Percentiles rank a stretch among this genome's conserved stretches.
Evolutionary conservation across 2,797 vertebrate species (phyloP).

Genomic region (Gila robusta): DNA sequence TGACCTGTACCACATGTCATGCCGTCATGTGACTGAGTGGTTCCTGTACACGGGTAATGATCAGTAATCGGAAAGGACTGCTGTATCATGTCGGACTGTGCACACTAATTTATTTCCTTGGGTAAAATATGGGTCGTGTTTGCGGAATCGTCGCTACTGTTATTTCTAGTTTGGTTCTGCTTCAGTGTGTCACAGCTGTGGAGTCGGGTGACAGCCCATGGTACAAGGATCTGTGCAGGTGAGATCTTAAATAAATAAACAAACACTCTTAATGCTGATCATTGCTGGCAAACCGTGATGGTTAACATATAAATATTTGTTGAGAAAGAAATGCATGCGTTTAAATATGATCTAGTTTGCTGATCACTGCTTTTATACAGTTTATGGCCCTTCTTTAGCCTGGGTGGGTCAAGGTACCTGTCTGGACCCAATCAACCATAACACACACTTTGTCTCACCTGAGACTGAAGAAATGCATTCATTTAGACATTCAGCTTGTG

Average conservation of each 20-base stretch:
- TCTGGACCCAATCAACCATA: neutral
- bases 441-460: too few relatives aligned
- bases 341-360: neutral
- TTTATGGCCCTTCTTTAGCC: conserved; percentile 11
- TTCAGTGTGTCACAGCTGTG: conserved; percentile 56
- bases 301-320: neutral
- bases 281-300: neutral
- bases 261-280: neutral
- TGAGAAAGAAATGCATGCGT: neutral
- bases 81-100: conserved; percentile 79
- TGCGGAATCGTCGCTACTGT: conserved; percentile 45
- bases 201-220: conserved; percentile 62
- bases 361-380: neutral
- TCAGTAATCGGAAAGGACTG: conserved; percentile 56
- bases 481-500: neutral
- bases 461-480: neutral
- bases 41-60: conserved; percentile 72
- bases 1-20: conserved; percentile 49
- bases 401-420: neutral
- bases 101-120: conserved; percentile 51
- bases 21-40: conserved; percentile 77
- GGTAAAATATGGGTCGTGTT: conserved; percentile 63
- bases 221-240: conserved; percentile 83
- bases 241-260: conserved; percentile 51
- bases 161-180: conserved; percentile 32